Conservation (phyloP, 2,797 vertebrate species). For the Merluccius polli region DNA sequence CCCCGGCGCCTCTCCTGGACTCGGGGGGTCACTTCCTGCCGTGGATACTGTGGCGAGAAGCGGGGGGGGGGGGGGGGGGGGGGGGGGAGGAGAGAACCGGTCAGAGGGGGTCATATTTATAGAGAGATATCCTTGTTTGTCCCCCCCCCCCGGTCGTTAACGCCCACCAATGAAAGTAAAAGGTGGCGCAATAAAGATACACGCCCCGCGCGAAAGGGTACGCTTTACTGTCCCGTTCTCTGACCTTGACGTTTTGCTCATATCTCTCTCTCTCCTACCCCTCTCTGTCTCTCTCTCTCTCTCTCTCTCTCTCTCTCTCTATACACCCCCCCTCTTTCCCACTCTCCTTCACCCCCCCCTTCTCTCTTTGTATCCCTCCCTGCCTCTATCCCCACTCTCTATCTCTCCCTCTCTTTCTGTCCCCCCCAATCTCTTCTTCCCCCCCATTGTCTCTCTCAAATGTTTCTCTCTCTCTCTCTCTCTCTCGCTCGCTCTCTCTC, state of each 20-base stretch:
- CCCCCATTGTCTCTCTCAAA: too few relatives aligned
- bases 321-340: too few relatives aligned
- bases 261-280: background rate
- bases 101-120: background rate
- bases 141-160: background rate
- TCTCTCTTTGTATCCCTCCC: background rate
- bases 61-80: too few relatives aligned
- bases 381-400: too few relatives aligned
- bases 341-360: too few relatives aligned
- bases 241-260: background rate
- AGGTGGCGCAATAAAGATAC: background rate
- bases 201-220: background rate
- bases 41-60: background rate
- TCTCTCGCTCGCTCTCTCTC: background rate
- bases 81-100: background rate
- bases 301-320: too few relatives aligned
- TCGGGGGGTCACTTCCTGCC: background rate
- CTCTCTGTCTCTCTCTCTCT: too few relatives aligned
- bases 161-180: background rate
- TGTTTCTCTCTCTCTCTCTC: too few relatives aligned
- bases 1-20: background rate
- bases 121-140: slow-evolving; percentile 1
- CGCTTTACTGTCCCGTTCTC: background rate
- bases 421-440: background rate
- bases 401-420: too few relatives aligned